Evolutionary conservation across 2,113 vertebrate genomes (phyloP).

Genomic region (Lipophrys pholis): DNA sequence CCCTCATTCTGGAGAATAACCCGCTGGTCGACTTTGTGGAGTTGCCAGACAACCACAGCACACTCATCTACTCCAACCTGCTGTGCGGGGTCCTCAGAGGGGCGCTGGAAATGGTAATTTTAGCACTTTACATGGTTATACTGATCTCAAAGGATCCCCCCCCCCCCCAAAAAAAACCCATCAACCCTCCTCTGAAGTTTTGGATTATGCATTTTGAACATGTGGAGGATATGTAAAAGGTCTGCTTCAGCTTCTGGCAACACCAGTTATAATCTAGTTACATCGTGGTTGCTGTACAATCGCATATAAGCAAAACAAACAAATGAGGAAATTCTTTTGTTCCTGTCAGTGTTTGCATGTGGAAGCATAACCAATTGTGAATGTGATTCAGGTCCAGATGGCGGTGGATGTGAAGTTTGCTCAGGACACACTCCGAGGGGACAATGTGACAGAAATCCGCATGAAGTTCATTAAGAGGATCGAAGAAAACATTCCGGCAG

Average conservation of each 20-base stretch:
- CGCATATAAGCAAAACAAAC: background rate
- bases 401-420: slow-evolving; percentile 96
- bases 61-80: slow-evolving; percentile 96
- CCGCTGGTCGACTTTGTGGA: slow-evolving; percentile 98
- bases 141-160: background rate
- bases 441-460: slow-evolving; percentile 95
- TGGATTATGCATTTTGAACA: background rate
- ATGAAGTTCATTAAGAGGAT: slow-evolving; percentile 99
- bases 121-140: background rate
- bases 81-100: slow-evolving; percentile 95
- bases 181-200: background rate
- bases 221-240: background rate
- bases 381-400: slow-evolving; percentile 92
- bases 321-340: background rate
- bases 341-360: background rate
- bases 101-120: slow-evolving; percentile 97
- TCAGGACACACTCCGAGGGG: slow-evolving; percentile 95
- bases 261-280: background rate
- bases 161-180: too few relatives aligned
- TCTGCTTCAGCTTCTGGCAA: background rate
- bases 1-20: slow-evolving; percentile 97
- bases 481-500: slow-evolving; percentile 97
- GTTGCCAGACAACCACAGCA: slow-evolving; percentile 96
- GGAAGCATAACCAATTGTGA: background rate
- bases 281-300: too few relatives aligned